Conservation (phyloP, 1,140 invertebrate species). For the Drosophila setifemur region DNA sequence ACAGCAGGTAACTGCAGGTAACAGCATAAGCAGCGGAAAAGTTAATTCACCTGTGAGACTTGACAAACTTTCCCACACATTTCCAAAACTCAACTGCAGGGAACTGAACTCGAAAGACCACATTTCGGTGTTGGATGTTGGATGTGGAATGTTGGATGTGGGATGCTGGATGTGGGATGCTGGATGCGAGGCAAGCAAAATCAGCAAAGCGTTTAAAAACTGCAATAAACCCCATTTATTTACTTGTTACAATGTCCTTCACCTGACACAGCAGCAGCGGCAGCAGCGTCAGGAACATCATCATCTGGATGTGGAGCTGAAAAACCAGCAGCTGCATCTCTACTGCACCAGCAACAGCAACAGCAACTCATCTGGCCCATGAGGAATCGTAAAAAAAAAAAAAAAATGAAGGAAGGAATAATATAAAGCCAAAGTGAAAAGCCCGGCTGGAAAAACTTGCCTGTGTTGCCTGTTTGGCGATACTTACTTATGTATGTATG, state of each 20-base stretch:
- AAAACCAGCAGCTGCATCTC: no score
- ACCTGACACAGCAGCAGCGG: constrained; percentile 20
- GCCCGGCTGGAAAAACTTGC: constrained; percentile 26
- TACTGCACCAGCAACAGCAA: neutral
- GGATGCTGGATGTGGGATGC: no score
- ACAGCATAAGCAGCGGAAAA: constrained; percentile 57
- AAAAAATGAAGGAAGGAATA: no score
- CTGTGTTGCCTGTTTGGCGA: constrained; percentile 5
- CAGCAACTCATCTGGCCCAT: constrained; percentile 39
- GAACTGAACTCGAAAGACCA: constrained; percentile 29
- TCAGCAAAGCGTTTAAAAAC: constrained; percentile 79
- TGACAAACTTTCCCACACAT: constrained; percentile 67
- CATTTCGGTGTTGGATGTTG: no score
- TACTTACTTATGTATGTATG: constrained; percentile 37
- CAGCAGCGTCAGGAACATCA: constrained; percentile 3
- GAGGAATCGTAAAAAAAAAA: constrained; percentile 28
- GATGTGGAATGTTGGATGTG: no score
- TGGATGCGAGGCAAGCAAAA: constrained; percentile 68
- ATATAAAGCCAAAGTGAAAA: constrained; percentile 36
- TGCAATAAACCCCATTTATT: constrained; percentile 75
- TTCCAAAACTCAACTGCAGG: constrained; percentile 28
- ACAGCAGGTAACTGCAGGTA: constrained; percentile 21
- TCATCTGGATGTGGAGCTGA: neutral
- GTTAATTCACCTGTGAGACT: constrained; percentile 78
- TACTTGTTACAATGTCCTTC: constrained; percentile 71